A percentile compares a stretch with the other conserved stretches of the same genome.
Conservation (phyloP, 2,113 vertebrate species). For the Butorides virescens region DNA sequence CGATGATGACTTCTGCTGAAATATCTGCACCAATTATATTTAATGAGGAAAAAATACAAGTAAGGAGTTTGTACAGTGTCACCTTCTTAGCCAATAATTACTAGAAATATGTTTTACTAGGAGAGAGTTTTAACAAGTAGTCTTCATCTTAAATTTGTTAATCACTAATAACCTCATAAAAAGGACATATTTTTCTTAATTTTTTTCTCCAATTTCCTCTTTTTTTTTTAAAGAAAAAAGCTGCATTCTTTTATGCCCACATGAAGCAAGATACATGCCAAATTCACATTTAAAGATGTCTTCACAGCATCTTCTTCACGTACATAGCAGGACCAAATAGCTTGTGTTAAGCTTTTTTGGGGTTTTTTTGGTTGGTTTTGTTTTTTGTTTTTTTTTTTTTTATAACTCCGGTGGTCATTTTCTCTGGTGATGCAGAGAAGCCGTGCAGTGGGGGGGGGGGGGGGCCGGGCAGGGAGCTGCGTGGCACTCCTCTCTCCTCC, state of each 20-base stretch:
- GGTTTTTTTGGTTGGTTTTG: neutral
- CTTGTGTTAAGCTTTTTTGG: neutral
- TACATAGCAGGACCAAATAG: neutral
- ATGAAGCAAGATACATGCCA: neutral
- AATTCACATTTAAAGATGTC: neutral
- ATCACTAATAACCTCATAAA: neutral
- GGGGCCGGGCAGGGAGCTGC: neutral
- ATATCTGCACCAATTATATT: neutral
- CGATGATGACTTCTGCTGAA: neutral
- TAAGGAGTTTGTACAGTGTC: neutral
- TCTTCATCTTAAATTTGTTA: neutral
- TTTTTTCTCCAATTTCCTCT: neutral
- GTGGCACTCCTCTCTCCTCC: neutral
- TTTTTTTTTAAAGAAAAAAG: neutral
- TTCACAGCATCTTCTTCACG: neutral
- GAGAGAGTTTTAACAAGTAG: neutral
- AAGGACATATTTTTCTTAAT: rapidly evolving
- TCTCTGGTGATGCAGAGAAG: neutral
- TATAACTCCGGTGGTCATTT: rapidly evolving
- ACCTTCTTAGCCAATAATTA: neutral
- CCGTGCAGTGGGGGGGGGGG: rapidly evolving
- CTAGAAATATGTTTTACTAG: neutral
- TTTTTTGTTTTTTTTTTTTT: neutral
- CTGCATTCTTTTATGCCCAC: neutral
- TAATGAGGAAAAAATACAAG: constrained; percentile 1